Evolutionary conservation across 2,888 invertebrate species (phyloP).

Genomic region (Catocala sponsa): DNA sequence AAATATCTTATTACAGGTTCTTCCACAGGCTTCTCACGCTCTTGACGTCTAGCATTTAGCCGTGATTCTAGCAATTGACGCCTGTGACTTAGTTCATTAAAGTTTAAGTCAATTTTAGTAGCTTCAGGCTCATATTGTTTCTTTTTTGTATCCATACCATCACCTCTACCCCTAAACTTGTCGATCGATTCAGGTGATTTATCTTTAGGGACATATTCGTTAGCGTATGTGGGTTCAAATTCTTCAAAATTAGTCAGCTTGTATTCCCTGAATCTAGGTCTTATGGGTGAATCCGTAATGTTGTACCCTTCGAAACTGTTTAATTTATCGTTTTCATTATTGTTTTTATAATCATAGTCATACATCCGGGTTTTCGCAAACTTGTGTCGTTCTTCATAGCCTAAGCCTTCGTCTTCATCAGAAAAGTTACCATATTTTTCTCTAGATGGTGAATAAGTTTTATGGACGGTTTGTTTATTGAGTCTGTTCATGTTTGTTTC

Average conservation of each 20-base stretch:
- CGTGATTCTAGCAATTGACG: conserved; percentile 93
- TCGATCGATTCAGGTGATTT: conserved; percentile 73
- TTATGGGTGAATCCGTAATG: conserved; percentile 89
- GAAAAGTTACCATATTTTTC: conserved; percentile 88
- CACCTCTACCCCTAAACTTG: conserved; percentile 88
- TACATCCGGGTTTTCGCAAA: conserved; percentile 69
- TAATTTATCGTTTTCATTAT: conserved; percentile 79
- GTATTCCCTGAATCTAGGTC: conserved; percentile 89
- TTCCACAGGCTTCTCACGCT: conserved; percentile 72
- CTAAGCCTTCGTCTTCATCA: conserved; percentile 94
- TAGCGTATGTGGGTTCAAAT: conserved; percentile 83
- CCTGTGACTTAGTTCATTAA: conserved; percentile 91
- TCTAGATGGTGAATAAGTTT: conserved; percentile 79
- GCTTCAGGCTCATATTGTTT: conserved; percentile 79
- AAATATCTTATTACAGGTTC: conserved; percentile 80
- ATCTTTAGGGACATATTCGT: conserved; percentile 72
- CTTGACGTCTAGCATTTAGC: conserved; percentile 89
- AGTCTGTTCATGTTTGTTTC: conserved; percentile 62
- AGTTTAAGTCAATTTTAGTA: conserved; percentile 76
- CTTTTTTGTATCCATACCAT: conserved; percentile 90
- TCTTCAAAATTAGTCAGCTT: conserved; percentile 86
- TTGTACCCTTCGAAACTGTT: conserved; percentile 78
- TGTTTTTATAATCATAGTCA: conserved; percentile 82
- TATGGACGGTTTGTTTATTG: conserved; percentile 85
- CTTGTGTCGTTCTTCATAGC: conserved; percentile 89